Evolutionary conservation across 1,140 invertebrate species (phyloP), one percentile per base, ranked within the genome.

Genomic region (Drosophila mayri): DNA sequence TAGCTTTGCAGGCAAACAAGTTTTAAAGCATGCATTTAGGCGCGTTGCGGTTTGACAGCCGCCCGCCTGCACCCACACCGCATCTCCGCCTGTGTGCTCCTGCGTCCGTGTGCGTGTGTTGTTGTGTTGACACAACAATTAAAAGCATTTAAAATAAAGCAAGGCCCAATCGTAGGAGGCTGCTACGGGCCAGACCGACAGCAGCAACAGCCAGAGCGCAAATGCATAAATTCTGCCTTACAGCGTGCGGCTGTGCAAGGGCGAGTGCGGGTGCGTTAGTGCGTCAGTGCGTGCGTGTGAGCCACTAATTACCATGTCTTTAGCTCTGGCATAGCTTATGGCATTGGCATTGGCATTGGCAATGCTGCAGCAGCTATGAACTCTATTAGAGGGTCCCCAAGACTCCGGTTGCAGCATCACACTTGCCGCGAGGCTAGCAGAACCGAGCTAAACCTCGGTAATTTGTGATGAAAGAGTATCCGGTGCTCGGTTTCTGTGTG

Each of bases 121-220:
- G n/a, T n/a, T n/a, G 81, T 88, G 85, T 88, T 88, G 85, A 88
- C 85, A 88, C 81, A 90, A 88, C 85, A 88, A 88, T 88, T 88
- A 88, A 88, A 88, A 85, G 85, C 85, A 90, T 88, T 88, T 88
- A 88, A 88, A 88, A 88, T 88, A 88, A 88, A 90, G 86, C 81
- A 88, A 88, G 40, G 72, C 81, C 62, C 25, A 75, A 67, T 76
- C 57, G 76, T 70, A 85, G 82, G 67, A 74, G 61, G 73, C 67
- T 71, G 66, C 25, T 25, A 25, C 38, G 54, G 66, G 66, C 61
- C 43, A 49, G 32, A 18, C 38, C 25, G 57, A 81, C 72, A 76
- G 68, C 65, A 65, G 75, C 66, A 68, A 41, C 78, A 49, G 74
- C 78, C 58, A 57, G 76, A 49, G 32, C 64, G 66, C 62, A 81